Conservation (phyloP, 2,113 vertebrate genomes). For the Pongo abelii region DNA sequence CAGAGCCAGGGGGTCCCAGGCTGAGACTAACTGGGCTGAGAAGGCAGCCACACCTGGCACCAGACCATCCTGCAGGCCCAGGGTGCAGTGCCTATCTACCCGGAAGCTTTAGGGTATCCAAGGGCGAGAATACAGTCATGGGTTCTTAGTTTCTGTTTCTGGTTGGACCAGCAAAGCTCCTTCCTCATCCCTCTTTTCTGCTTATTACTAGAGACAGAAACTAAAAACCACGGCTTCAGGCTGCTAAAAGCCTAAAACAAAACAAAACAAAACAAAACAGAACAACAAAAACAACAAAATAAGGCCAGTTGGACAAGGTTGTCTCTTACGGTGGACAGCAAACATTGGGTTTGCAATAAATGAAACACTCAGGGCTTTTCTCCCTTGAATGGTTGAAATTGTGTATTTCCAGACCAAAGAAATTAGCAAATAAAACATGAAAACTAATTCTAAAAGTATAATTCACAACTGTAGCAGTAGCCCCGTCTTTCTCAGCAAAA, state of each 20-base stretch:
- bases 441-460: not conserved
- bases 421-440: not conserved
- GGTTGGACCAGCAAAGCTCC: too few species aligned
- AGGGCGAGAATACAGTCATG: too few species aligned
- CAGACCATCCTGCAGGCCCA: rapidly evolving
- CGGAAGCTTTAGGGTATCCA: too few species aligned
- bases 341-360: not conserved
- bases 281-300: too few species aligned
- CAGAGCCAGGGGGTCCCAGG: not conserved
- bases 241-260: too few species aligned
- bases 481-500: not conserved
- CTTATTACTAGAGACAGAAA: too few species aligned
- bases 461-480: not conserved
- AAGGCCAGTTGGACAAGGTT: not conserved
- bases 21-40: not conserved
- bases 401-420: not conserved
- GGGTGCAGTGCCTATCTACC: too few species aligned
- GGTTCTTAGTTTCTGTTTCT: too few species aligned
- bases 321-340: not conserved
- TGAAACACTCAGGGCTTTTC: not conserved
- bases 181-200: too few species aligned
- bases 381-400: not conserved
- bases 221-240: too few species aligned
- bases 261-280: too few species aligned
- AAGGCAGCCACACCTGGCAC: rapidly evolving